phyloP scores from a whole-genome alignment of 2,797 vertebrate genomes.

The Malurus splendens region DNA sequence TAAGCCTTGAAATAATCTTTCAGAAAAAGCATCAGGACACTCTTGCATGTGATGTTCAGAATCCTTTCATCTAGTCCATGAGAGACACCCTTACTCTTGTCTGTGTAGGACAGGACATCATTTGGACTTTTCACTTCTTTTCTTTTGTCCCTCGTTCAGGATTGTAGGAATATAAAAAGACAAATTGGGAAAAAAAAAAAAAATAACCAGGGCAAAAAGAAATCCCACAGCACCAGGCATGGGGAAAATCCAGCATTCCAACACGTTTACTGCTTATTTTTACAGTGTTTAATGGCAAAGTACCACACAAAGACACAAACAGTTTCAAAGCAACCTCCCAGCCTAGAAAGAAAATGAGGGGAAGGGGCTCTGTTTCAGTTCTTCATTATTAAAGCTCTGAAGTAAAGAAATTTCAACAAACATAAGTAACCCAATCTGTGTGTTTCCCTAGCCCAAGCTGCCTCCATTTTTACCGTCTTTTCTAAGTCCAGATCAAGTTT shows the following conservation, averaged over 20 bases:
- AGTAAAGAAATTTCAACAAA: conserved; percentile 55
- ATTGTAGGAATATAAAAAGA: not conserved
- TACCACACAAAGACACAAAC: conserved; percentile 19
- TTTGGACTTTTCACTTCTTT: not conserved
- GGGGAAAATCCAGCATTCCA: conserved; percentile 34
- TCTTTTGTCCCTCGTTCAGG: not conserved
- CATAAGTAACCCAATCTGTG: conserved; percentile 41
- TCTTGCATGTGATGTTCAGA: not conserved
- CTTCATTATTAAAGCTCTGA: conserved; percentile 47
- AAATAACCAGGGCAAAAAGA: not conserved
- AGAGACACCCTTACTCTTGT: not conserved
- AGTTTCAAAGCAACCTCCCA: conserved; percentile 18
- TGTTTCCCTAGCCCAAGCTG: not conserved
- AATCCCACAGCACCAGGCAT: not conserved
- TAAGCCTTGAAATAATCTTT: not conserved
- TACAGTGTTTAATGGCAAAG: conserved; percentile 10
- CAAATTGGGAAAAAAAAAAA: not conserved
- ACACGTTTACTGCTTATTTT: conserved; percentile 42
- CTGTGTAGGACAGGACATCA: not conserved
- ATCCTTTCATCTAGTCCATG: rapidly evolving
- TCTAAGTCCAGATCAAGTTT: conserved; percentile 39
- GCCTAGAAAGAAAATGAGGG: conserved; percentile 9
- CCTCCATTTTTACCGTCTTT: not conserved
- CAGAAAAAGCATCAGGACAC: not conserved
- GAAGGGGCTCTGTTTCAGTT: conserved; percentile 36